Base-by-base conservation (phyloP, 2,113 vertebrate genomes). In the Rhegmatorhina hoffmannsi region DNA sequence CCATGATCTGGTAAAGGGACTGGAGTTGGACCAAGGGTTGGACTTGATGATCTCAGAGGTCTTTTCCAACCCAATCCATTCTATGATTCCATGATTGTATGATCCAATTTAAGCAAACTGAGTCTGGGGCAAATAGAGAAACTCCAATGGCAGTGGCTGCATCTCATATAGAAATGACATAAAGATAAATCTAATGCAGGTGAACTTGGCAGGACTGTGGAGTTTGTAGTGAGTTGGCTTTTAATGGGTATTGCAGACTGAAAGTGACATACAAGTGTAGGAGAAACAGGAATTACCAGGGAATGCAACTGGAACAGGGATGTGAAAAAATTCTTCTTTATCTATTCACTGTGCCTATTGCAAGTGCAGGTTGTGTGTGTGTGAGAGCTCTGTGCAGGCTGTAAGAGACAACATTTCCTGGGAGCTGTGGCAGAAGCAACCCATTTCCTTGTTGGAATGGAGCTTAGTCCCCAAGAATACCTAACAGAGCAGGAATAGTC, bases 191-290 rank as follows among this genome's bases (percentile, higher is more conserved):
- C 24, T 63, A 26, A 40, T 47, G 53, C 3, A 2, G 23, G 7
- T 68, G 12, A 59, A 49, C 38, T 74, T 84, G 53, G 29, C 24
- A 47, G n/a, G 31, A 31, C 25, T 36, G 52, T 79, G 56, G 52
- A 47, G 69, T 31, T 76, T 4, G 4, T 28, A 38, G 29, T 82
- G 34, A 67, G 28, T 4, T 72, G 40, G 29, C 20, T 82, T 94
- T 84, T 74, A 10, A 25, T 29, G 72, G 15, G 3, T 70, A 7
- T 60, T 62, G 43, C 36, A 69, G 31, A 38, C 28, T n/a, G 56
- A 24, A 19, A 52, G 38, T 3, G 6, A 74, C 0, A 0, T 69
- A 6, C 34, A 36, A 58, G 43, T 26, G 18, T 18, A 70, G 47
- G n/a, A 47, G 29, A 36, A 25, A 53, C 12, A 62, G 38, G 33